These are phyloP conservation scores for Thaumatotibia leucotreta DNA, from an alignment of 1,140 invertebrate genomes.

Conservation along the genomic window DNA sequence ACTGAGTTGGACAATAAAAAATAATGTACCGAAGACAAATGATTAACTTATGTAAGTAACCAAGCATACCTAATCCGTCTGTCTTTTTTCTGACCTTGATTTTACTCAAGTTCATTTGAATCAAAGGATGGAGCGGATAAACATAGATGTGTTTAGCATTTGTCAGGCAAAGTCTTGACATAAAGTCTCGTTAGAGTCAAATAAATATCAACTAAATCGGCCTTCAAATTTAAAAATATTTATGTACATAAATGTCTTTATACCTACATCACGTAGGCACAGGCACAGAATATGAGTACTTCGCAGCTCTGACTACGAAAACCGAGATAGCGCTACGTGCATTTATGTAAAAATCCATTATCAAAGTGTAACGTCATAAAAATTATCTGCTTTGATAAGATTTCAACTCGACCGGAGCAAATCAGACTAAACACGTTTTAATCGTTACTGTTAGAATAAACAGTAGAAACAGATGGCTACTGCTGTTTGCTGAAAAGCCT, in stretches of 20 bases:
- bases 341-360: constrained; percentile 52
- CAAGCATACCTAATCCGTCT: background rate
- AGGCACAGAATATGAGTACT: background rate
- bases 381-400: constrained; percentile 58
- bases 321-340: constrained; percentile 48
- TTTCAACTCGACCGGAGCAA: constrained; percentile 39
- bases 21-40: constrained; percentile 3
- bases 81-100: constrained; percentile 6
- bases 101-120: background rate
- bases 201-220: constrained; percentile 1
- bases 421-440: constrained; percentile 47
- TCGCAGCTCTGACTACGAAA: constrained; percentile 21
- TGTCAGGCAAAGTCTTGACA: background rate
- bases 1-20: background rate
- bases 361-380: constrained; percentile 49
- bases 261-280: constrained; percentile 6
- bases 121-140: constrained; percentile 7
- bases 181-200: background rate
- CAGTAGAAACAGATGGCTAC: constrained; percentile 17
- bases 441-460: constrained; percentile 33
- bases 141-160: background rate
- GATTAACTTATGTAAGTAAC: background rate
- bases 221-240: background rate
- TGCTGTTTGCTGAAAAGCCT: constrained; percentile 3
- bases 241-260: too few species aligned